A percentile compares a stretch with the other conserved stretches of the same genome.
These are phyloP conservation scores for Grapholita molesta DNA, from an alignment of 1,140 invertebrate species.

Conservation along the genomic window DNA sequence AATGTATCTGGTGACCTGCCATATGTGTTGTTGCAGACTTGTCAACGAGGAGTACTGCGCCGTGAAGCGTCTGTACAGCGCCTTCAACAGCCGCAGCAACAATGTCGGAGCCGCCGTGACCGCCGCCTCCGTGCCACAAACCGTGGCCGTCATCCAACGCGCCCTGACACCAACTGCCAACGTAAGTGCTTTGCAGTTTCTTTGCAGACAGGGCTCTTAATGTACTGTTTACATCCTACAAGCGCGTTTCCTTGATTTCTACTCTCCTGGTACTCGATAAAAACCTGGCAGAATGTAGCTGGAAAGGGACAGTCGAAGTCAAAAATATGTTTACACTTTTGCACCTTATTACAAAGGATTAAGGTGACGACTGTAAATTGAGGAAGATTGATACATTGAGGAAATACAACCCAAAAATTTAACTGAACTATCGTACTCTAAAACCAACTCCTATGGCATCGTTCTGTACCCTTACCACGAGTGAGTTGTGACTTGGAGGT, in stretches of 20 bases:
- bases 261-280: neutral
- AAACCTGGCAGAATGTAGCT: neutral
- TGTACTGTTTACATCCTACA: neutral
- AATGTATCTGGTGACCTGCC: neutral
- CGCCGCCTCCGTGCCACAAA: constrained; percentile 36
- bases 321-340: too few species aligned
- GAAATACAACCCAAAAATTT: too few species aligned
- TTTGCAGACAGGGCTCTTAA: neutral
- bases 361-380: too few species aligned
- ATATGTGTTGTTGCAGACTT: constrained; percentile 29
- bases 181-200: constrained; percentile 30
- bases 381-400: too few species aligned
- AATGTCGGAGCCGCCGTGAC: constrained; percentile 47
- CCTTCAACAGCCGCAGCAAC: constrained; percentile 48
- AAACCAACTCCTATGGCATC: too few species aligned
- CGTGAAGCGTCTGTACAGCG: constrained; percentile 48
- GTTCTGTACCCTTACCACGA: too few species aligned
- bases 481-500: too few species aligned
- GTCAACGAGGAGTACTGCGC: constrained; percentile 60
- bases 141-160: constrained; percentile 24
- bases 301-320: too few species aligned
- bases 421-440: too few species aligned
- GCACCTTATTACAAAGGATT: too few species aligned
- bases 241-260: neutral
- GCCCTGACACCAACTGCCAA: constrained; percentile 27